Conservation (phyloP, 2,888 invertebrate species). For the Protophormia terraenovae region DNA sequence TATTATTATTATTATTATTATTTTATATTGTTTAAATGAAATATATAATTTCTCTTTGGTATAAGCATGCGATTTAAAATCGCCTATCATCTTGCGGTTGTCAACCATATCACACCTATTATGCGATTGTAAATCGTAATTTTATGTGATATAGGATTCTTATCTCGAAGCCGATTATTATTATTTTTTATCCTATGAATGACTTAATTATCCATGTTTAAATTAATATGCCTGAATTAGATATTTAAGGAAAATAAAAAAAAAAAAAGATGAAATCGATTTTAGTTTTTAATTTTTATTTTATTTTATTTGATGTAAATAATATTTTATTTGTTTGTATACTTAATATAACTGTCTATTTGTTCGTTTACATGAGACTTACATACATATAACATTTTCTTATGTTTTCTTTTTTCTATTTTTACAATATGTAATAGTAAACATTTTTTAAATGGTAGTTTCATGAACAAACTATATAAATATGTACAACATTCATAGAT, state of each 20-base stretch:
- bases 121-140: too few species aligned
- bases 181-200: too few species aligned
- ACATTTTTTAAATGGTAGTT: slow-evolving; percentile 19
- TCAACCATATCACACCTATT: too few species aligned
- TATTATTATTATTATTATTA: too few species aligned
- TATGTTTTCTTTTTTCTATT: neutral
- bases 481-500: slow-evolving; percentile 7
- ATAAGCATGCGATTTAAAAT: too few species aligned
- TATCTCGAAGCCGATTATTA: too few species aligned
- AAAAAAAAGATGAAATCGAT: neutral
- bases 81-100: too few species aligned
- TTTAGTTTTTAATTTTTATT: slow-evolving; percentile 23
- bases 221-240: too few species aligned
- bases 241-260: neutral
- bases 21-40: too few species aligned
- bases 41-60: too few species aligned
- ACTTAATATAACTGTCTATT: slow-evolving; percentile 1
- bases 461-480: slow-evolving; percentile 19
- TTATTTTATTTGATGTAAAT: slow-evolving; percentile 40
- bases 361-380: slow-evolving; percentile 2
- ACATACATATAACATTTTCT: slow-evolving; percentile 33
- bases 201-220: too few species aligned
- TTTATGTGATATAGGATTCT: too few species aligned
- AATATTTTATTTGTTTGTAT: slow-evolving; percentile 35
- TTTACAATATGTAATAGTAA: neutral